Percentiles rank a stretch among this genome's conserved stretches.
Conservation (phyloP, 2,797 vertebrate genomes). For the Tachyglossus aculeatus region DNA sequence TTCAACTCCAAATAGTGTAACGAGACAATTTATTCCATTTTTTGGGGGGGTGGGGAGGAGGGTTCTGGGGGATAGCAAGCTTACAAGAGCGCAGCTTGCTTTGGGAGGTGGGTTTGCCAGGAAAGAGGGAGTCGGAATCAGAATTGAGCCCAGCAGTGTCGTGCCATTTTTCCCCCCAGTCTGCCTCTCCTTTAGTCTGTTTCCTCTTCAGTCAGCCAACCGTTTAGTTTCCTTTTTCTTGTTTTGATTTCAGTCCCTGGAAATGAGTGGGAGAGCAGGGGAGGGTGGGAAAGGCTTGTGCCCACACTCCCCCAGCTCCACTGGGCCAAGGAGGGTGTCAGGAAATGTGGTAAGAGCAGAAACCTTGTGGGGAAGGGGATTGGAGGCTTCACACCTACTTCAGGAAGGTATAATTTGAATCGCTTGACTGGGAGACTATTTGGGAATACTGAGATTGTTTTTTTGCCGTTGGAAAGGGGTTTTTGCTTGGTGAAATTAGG, state of each 20-base stretch:
- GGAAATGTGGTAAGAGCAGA: conserved; percentile 20
- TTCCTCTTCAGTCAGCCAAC: not conserved
- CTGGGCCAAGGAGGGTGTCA: not conserved
- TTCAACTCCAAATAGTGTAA: no score
- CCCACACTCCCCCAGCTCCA: conserved; percentile 1
- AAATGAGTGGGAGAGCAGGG: not conserved
- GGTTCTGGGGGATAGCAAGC: no score
- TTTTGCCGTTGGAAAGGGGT: not conserved
- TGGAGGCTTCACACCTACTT: conserved; percentile 16
- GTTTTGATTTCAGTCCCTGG: not conserved
- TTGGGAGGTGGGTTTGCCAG: no score
- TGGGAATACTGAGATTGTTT: not conserved
- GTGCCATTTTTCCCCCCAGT: not conserved
- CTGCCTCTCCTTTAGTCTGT: not conserved
- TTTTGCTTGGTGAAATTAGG: not conserved
- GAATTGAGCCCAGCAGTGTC: no score
- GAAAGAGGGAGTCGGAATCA: no score
- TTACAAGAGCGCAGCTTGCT: no score
- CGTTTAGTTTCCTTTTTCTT: not conserved
- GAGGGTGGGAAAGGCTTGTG: no score
- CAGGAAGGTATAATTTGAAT: conserved; percentile 20
- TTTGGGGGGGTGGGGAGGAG: no score
- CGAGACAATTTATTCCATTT: no score
- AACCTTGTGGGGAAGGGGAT: conserved; percentile 13
- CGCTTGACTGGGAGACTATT: conserved; percentile 5